Base-by-base conservation (phyloP, 2,888 invertebrate species). In the Hipparchia sbordonii region DNA sequence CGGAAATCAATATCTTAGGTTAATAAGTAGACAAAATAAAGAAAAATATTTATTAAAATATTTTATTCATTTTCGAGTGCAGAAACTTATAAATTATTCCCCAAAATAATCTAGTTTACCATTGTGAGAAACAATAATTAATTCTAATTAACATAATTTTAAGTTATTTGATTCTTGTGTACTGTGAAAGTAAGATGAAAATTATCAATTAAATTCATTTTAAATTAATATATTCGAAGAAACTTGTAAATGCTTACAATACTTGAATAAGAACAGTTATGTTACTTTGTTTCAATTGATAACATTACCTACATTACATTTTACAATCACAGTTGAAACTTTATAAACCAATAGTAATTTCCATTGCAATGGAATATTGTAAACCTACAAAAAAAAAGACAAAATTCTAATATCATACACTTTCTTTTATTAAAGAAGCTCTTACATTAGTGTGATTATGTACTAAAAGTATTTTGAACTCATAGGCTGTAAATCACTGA, bases 11-110 rank as follows among this genome's bases (percentile, higher is more conserved):
- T 48, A 48, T 6, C 8, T 48, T 48, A 48, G 2, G 7, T 23
- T 57, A 6, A 7, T 7, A 57, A 56, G 5, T 13, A 57, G 56
- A 39, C 6, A 56, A 56, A 45, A 66, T 39, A 67, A 56, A 67
- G 8, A 9, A n/a, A 7, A 13, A 65, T 65, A 39, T 6, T 67
- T 56, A 56, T 67, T 46, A 82, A 85, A 86, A 87, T 87, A 87
- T 74, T 85, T 83, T 84, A 83, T 86, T 87, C 79, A 80, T 81
- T 76, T 81, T 84, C 78, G 79, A 79, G 81, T 80, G 79, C 79
- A 79, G 73, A 77, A 77, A 77, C 67, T 63, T 33, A 74, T 73
- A 71, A 75, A 69, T 75, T 33, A 72, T 63, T 71, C 57, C 63
- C 75, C 70, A 71, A 78, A 73, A 74, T 76, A 77, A 77, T 71